Conservation (phyloP, 2,888 invertebrate species). For the Axea sp. region DNA sequence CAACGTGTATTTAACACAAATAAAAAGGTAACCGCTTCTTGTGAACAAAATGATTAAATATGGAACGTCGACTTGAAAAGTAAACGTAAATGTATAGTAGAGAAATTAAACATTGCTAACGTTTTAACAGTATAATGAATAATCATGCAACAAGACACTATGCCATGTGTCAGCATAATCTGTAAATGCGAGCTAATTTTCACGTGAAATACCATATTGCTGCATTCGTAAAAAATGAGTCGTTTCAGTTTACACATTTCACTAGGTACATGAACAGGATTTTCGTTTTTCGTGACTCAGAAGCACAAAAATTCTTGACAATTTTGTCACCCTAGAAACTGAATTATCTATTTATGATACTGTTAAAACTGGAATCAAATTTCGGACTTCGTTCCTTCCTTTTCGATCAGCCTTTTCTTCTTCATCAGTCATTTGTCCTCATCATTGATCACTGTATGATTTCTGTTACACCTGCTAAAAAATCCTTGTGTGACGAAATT, state of each 20-base stretch:
- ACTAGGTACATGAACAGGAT: slow-evolving; percentile 49
- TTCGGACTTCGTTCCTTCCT: slow-evolving; percentile 9
- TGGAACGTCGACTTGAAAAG: slow-evolving; percentile 42
- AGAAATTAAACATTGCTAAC: slow-evolving; percentile 44
- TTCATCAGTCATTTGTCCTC: slow-evolving; percentile 12
- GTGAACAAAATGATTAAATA: slow-evolving; percentile 29
- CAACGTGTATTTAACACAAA: slow-evolving; percentile 45
- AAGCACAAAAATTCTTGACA: slow-evolving; percentile 13
- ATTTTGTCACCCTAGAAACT: slow-evolving; percentile 5
- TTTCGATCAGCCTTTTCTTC: slow-evolving; percentile 11
- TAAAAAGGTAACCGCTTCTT: slow-evolving; percentile 52
- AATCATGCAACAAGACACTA: slow-evolving; percentile 43
- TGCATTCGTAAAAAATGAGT: neutral
- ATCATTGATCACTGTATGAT: slow-evolving; percentile 8
- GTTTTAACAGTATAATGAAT: slow-evolving; percentile 62
- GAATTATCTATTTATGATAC: slow-evolving; percentile 62
- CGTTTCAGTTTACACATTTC: slow-evolving; percentile 11
- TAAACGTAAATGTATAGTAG: slow-evolving; percentile 55
- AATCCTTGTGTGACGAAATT: slow-evolving; percentile 23
- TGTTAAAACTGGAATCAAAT: slow-evolving; percentile 55
- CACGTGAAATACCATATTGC: slow-evolving; percentile 1
- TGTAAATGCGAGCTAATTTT: slow-evolving; percentile 16
- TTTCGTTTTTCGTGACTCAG: slow-evolving; percentile 59
- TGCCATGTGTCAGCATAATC: slow-evolving; percentile 27
- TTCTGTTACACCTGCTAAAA: neutral